Base-by-base conservation (phyloP, 2,888 invertebrate species). In the Hemicrepidius hirtus region DNA sequence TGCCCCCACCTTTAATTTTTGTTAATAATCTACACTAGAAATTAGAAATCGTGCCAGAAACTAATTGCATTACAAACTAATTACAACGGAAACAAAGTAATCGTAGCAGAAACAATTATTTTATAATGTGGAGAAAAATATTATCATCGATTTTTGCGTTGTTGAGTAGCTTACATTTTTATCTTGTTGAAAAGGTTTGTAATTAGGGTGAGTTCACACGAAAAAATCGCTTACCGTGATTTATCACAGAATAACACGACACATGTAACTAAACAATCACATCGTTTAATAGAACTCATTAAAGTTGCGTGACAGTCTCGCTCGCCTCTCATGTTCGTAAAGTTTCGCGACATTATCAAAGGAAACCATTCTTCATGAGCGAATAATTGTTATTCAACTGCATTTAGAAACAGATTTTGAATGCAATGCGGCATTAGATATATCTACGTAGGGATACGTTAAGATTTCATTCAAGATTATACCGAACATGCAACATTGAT, bases 341-440 rank as follows among this genome's bases (percentile, higher is more conserved):
- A 73, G 64, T 68, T 71, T 71, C 59, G 68, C 73, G 75, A 74
- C 78, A 76, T 75, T 77, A 79, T 77, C 76, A 74, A 73, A 77
- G 78, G 76, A 80, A 79, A 75, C 74, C 74, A 77, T 80, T 78
- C 78, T 75, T 80, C 77, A 78, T 78, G 78, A 75, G 71, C 74
- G 75, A 73, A 74, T 79, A 78, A 79, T 79, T 77, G 77, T 73
- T 73, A 73, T 68, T 73, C 65, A 73, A 59, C 68, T 73, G 68
- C 73, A 73, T 68, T 68, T 68, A 68, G 68, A 68, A 68, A 65
- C 68, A 64, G 60, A 68, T 65, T 73, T 68, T 68, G 35, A 73
- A 73, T 73, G 73, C 68, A 73, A 40, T 63, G 62, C 67, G 44
- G 68, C 41, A 53, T 50, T 70, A 70, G 66, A 60, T 66, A 59